Conservation (phyloP, 1,140 invertebrate species). For the Berghia stephanieae region DNA sequence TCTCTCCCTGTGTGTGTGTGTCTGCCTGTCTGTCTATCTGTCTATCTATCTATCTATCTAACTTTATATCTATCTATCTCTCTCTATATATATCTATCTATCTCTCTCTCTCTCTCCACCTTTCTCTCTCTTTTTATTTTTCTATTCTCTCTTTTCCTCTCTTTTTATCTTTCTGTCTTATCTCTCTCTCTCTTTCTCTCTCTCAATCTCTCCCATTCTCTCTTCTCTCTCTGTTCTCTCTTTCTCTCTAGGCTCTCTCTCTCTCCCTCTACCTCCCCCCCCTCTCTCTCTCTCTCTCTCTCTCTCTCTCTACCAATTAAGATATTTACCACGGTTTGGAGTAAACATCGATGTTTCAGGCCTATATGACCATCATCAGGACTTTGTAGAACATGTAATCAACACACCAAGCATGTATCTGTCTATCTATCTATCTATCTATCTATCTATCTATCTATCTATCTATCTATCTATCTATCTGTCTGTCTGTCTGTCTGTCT, state of each 20-base stretch:
- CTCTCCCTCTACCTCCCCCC: background rate
- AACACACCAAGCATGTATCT: no score
- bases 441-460: background rate
- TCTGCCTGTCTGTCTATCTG: background rate
- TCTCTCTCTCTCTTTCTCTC: slow-evolving; percentile 17
- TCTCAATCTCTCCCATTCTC: slow-evolving; percentile 17
- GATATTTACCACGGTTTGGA: no score
- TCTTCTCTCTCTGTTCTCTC: background rate
- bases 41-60: slow-evolving; percentile 1
- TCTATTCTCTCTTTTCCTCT: background rate
- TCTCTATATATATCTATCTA: slow-evolving; percentile 10
- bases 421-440: slow-evolving; percentile 14
- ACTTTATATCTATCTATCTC: slow-evolving; percentile 1
- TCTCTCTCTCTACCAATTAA: no score
- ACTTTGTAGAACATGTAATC: no score
- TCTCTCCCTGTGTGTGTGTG: background rate
- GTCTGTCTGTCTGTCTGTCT: slow-evolving; percentile 2
- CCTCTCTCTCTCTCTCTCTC: background rate
- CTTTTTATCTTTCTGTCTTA: background rate
- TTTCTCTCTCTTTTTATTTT: background rate
- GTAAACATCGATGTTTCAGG: no score
- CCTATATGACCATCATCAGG: no score
- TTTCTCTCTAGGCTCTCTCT: background rate
- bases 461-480: background rate
- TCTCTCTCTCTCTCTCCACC: slow-evolving; percentile 15